phyloP scores from a whole-genome alignment of 2,888 invertebrate species.

The Pachycephus smyrnensis region DNA sequence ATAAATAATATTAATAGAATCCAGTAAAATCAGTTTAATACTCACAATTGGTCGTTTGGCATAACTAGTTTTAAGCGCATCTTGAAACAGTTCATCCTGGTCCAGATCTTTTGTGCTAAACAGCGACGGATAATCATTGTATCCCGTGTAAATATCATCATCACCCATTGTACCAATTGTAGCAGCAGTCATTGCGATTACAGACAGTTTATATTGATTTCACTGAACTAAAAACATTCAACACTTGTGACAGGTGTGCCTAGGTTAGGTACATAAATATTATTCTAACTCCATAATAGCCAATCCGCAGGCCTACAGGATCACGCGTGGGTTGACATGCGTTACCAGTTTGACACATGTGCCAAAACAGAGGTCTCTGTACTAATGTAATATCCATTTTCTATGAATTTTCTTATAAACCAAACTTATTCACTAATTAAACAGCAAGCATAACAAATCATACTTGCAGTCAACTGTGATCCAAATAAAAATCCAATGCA shows the following conservation, averaged over 20 bases:
- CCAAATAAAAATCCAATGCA: neutral
- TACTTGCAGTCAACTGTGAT: too few species aligned
- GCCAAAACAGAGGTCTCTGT: too few species aligned
- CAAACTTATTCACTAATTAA: too few species aligned
- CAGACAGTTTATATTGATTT: neutral
- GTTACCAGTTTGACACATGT: neutral
- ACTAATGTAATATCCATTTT: too few species aligned
- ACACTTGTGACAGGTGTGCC: neutral
- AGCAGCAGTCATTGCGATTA: neutral
- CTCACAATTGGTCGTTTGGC: conserved; percentile 77
- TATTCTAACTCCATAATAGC: neutral
- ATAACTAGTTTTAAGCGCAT: conserved; percentile 81
- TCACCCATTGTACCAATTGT: conserved; percentile 61
- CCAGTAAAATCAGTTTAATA: conserved; percentile 55
- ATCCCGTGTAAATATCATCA: conserved; percentile 77
- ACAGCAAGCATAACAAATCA: too few species aligned
- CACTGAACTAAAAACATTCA: neutral
- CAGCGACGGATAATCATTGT: conserved; percentile 76
- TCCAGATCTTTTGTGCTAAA: conserved; percentile 77
- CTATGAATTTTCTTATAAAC: too few species aligned
- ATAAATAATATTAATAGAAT: conserved; percentile 3
- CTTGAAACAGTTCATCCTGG: conserved; percentile 81
- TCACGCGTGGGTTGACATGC: neutral
- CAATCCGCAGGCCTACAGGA: neutral
- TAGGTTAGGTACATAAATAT: neutral